A percentile compares a stretch with the other conserved stretches of the same genome.
phyloP scores from a whole-genome alignment of 1,140 invertebrate species.

The Achatina immaculata region DNA sequence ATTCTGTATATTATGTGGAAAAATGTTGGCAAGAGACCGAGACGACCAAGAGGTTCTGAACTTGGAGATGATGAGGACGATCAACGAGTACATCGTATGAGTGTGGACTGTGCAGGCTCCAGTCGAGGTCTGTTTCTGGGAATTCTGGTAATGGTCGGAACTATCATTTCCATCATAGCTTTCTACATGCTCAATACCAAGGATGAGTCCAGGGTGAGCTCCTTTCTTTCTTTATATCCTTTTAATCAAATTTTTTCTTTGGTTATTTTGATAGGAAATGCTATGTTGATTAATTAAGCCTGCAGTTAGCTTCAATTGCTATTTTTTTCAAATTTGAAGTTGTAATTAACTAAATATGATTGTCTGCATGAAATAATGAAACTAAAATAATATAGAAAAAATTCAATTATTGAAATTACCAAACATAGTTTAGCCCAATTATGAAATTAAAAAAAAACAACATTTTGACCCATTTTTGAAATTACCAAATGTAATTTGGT shows the following conservation, averaged over 20 bases:
- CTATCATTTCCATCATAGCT: slow-evolving; percentile 61
- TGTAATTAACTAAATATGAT: not conserved
- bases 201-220: not conserved
- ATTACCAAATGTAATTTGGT: no score
- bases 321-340: not conserved
- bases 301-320: not conserved
- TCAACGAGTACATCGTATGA: slow-evolving; percentile 45
- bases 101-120: slow-evolving; percentile 82
- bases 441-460: no score
- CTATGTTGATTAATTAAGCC: not conserved
- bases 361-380: no score
- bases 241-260: not conserved
- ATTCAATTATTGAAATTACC: no score
- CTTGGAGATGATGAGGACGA: slow-evolving; percentile 22
- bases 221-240: not conserved
- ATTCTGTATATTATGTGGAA: slow-evolving; percentile 60
- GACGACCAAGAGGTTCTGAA: not conserved
- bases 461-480: no score
- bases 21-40: slow-evolving; percentile 47
- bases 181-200: slow-evolving; percentile 30
- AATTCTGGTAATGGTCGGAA: slow-evolving; percentile 86
- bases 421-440: no score
- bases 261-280: not conserved
- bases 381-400: no score
- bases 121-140: slow-evolving; percentile 92